Conservation (phyloP, 1,140 invertebrate species). For the Holotrichia oblita region DNA sequence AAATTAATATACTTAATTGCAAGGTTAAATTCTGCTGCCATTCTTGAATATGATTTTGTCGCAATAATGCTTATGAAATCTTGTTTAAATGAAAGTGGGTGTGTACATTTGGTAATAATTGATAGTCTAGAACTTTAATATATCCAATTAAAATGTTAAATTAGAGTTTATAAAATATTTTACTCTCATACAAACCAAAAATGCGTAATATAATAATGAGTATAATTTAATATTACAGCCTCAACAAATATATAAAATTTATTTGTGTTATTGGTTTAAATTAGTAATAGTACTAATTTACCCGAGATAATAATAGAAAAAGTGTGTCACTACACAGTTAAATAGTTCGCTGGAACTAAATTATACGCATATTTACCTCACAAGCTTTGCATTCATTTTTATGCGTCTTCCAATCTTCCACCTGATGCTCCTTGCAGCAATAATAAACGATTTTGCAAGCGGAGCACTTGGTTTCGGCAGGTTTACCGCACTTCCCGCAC, state of each 20-base stretch:
- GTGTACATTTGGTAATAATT: too few relatives aligned
- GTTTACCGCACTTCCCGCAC: constrained; percentile 67
- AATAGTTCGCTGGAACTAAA: not conserved
- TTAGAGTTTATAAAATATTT: too few relatives aligned
- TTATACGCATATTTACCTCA: constrained; percentile 59
- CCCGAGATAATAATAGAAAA: constrained; percentile 14
- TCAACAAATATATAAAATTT: too few relatives aligned
- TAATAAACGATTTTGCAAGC: constrained; percentile 73
- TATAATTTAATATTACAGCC: too few relatives aligned
- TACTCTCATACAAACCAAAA: too few relatives aligned
- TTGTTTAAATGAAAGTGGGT: constrained; percentile 38
- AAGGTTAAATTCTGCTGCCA: too few relatives aligned
- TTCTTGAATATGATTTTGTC: too few relatives aligned
- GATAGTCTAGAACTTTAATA: too few relatives aligned
- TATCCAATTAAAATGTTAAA: too few relatives aligned
- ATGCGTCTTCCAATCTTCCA: constrained; percentile 74
- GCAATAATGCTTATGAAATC: not conserved
- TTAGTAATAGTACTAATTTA: not conserved
- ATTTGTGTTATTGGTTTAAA: not conserved
- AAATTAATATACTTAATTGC: too few relatives aligned
- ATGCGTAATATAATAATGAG: too few relatives aligned
- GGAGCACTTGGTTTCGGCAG: constrained; percentile 69
- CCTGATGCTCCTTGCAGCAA: constrained; percentile 76
- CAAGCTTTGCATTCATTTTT: constrained; percentile 70
- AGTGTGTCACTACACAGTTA: not conserved